A percentile compares a stretch with the other conserved stretches of the same genome.
phyloP scores from a whole-genome alignment of 2,888 invertebrate genomes.

The Synergus gifuensis region DNA sequence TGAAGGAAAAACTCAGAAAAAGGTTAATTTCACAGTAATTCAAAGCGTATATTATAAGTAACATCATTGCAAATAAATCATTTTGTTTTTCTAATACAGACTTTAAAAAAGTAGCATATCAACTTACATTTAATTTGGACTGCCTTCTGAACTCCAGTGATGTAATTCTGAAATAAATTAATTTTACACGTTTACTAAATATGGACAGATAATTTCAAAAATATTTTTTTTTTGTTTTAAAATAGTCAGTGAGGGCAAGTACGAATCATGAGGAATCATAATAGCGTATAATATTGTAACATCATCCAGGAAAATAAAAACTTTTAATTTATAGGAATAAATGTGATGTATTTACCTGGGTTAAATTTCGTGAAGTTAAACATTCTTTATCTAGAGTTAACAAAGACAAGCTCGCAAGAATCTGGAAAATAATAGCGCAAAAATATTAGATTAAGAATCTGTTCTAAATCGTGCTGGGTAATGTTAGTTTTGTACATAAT shows the following conservation, averaged over 20 bases:
- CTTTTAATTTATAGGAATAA: not conserved
- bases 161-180: not conserved
- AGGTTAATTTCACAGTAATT: conserved; percentile 14
- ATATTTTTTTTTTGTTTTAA: not conserved
- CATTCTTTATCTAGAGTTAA: not conserved
- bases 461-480: not conserved
- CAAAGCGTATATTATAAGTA: conserved; percentile 20
- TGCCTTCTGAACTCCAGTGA: not conserved
- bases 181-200: not conserved
- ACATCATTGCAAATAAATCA: conserved; percentile 1
- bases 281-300: conserved; percentile 39
- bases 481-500: not conserved
- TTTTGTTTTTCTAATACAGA: not conserved
- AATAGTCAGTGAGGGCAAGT: conserved; percentile 39
- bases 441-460: not conserved
- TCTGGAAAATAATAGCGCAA: too few species aligned
- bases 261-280: conserved; percentile 30
- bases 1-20: conserved; percentile 1
- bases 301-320: not conserved
- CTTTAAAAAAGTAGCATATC: not conserved
- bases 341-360: not conserved
- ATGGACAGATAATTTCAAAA: not conserved
- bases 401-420: too few species aligned
- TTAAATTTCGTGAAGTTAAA: not conserved
- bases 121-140: not conserved